Conservation (phyloP, 2,888 invertebrate genomes). For the Hemithea aestivaria region DNA sequence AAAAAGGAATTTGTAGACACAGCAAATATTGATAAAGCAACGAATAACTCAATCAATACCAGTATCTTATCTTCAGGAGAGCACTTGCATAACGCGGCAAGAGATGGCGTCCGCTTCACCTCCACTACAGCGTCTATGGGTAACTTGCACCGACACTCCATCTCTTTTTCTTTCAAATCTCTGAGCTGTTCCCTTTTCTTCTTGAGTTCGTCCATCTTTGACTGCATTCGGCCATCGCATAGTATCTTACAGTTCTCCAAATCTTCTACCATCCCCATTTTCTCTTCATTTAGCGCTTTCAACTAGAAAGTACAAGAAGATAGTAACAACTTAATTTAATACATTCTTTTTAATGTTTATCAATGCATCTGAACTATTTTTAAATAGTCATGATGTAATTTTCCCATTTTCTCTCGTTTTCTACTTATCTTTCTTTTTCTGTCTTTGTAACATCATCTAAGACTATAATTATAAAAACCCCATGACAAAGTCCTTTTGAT, state of each 20-base stretch:
- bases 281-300: constrained; percentile 46
- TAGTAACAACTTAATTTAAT: no score
- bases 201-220: constrained; percentile 41
- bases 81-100: constrained; percentile 62
- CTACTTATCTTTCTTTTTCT: no score
- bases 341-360: no score
- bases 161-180: constrained; percentile 40
- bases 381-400: no score
- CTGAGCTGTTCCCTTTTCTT: constrained; percentile 40
- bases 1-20: no score
- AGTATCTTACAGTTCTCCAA: constrained; percentile 51
- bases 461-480: no score
- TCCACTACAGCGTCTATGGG: constrained; percentile 52
- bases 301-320: constrained; percentile 46
- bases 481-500: no score
- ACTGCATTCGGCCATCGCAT: constrained; percentile 50
- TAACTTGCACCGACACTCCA: constrained; percentile 59
- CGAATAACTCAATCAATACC: constrained; percentile 39
- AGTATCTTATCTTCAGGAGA: constrained; percentile 45
- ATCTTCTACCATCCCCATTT: constrained; percentile 47
- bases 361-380: no score
- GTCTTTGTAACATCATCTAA: no score
- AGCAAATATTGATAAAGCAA: no score
- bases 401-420: no score
- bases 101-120: constrained; percentile 61